Conservation (phyloP, 1,140 invertebrate genomes). For the Metaphire vulgaris region DNA sequence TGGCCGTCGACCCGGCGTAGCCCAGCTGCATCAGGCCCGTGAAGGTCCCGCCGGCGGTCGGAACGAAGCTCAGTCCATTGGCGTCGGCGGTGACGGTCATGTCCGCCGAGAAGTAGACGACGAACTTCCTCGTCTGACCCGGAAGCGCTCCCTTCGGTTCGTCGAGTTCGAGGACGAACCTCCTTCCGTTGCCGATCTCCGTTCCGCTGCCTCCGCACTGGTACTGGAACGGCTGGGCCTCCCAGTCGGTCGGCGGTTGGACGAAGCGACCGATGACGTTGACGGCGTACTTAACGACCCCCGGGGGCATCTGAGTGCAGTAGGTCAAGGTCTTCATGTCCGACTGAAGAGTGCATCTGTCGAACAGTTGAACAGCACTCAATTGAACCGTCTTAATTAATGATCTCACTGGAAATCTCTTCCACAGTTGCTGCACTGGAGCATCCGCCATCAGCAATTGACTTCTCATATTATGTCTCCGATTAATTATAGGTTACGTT, state of each 20-base stretch:
- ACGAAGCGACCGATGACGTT: constrained; percentile 13
- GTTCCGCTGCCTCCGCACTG: constrained; percentile 3
- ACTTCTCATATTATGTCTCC: no score
- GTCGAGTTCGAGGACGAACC: constrained; percentile 41
- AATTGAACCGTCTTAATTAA: no score
- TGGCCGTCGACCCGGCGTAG: constrained; percentile 37
- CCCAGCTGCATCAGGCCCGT: constrained; percentile 38
- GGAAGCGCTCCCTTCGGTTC: constrained; percentile 39
- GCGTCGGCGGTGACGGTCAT: constrained; percentile 33
- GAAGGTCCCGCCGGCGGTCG: constrained; percentile 34
- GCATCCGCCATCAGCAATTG: no score
- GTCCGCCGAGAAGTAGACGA: constrained; percentile 38
- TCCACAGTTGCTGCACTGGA: no score
- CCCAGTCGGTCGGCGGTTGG: constrained; percentile 3
- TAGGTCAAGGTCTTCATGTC: constrained; percentile 1
- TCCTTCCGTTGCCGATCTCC: constrained; percentile 2
- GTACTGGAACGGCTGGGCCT: neutral
- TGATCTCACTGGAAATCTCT: no score
- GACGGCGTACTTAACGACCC: constrained; percentile 7
- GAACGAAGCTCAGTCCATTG: constrained; percentile 31
- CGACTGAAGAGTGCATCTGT: neutral
- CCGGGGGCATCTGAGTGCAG: neutral
- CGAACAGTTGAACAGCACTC: no score
- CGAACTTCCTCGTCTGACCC: constrained; percentile 38
- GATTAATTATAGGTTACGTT: no score